Evolutionary conservation across 2,888 invertebrate species (phyloP), one percentile per base, ranked within the genome.

Genomic region (Macaria notata): DNA sequence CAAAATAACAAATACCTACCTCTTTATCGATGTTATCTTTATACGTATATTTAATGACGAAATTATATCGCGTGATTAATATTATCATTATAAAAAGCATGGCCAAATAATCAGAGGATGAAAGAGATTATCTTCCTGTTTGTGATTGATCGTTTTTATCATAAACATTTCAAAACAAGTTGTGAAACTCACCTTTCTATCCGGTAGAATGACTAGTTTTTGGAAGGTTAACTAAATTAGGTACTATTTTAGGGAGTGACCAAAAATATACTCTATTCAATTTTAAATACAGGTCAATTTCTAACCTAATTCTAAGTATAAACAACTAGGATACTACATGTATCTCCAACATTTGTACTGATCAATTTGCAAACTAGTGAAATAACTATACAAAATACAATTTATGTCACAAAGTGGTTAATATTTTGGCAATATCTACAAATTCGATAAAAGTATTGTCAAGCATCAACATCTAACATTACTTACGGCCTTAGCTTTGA

Each of bases 371-470:
- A 31, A 43, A 36, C 43, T 49, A 36, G 49, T 19, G 43, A 43
- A 48, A 33, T 9, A 49, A 43, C 9, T 43, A 49, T 49, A 49
- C 49, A 43, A 49, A 49, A 43, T 49, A 9, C 36, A 54, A 36
- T 8, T 29, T 8, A 38, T 38, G 19, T 50, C 30, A 29, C 36
- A n/a, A 41, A 9, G 8, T 41, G 31, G 29, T 47, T 47, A 51
- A 44, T 52, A 29, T 49, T 31, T 44, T 29, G 46, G 46, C 42
- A 45, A 55, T 55, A 49, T 55, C 45, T 52, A 59, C 41, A 54
- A 45, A 48, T 54, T 46, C 29, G 9, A 46, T 30, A 51, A 2
- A 36, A 36, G 33, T 56, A 45, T 53, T 49, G 39, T 44, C 47
- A 56, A 53, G 51, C 49, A 36, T 41, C 39, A 47, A 55, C 46